phyloP scores from a whole-genome alignment of 2,113 vertebrate genomes.

The Sclerurus mexicanus region DNA sequence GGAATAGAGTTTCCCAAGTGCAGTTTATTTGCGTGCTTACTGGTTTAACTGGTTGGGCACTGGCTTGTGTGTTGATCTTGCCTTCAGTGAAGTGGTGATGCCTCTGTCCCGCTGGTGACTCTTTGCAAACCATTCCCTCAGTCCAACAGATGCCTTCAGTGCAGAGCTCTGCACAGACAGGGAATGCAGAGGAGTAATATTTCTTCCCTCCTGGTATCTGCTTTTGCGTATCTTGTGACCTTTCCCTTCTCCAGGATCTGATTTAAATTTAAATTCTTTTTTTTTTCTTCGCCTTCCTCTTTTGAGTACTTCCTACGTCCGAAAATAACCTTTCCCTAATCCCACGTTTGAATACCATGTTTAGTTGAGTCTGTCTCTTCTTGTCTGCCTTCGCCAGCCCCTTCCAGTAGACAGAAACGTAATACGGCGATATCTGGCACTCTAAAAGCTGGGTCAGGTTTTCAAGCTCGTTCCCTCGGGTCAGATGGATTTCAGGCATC shows the following conservation, averaged over 20 bases:
- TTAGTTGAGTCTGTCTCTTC: neutral
- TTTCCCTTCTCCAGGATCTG: neutral
- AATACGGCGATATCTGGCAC: neutral
- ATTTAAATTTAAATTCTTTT: neutral
- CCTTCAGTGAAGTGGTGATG: neutral
- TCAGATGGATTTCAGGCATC: conserved; percentile 53
- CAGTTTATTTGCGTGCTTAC: neutral
- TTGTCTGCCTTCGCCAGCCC: neutral
- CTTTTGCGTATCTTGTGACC: neutral
- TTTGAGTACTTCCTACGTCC: neutral
- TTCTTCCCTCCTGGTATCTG: neutral
- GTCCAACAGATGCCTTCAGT: neutral
- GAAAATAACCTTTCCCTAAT: conserved; percentile 33
- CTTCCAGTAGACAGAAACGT: neutral
- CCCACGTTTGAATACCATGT: conserved; percentile 4
- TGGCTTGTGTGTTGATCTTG: neutral
- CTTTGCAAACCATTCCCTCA: neutral
- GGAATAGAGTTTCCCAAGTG: neutral
- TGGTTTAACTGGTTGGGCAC: neutral
- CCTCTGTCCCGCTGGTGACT: neutral
- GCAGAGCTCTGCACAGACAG: neutral
- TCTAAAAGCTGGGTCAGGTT: conserved; percentile 14
- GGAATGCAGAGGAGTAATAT: neutral
- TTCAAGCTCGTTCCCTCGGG: conserved; percentile 15
- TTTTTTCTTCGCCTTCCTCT: neutral